Evolutionary conservation across 1,140 invertebrate genomes (phyloP).

Genomic region (Macrobrachium rosenbergii): DNA sequence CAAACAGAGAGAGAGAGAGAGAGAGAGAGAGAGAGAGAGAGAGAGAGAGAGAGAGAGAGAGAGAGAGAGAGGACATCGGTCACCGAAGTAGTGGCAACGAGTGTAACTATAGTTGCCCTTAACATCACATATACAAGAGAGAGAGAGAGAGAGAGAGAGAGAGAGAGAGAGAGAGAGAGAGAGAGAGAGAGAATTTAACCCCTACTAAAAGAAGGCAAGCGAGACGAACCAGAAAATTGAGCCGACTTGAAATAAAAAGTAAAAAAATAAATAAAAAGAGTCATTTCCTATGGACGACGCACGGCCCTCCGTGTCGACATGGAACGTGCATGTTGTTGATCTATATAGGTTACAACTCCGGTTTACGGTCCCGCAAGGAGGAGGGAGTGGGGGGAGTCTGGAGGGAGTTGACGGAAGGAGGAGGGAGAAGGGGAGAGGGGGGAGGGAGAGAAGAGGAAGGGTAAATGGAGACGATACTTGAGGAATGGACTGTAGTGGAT

Average conservation of each 20-base stretch:
- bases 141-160: background rate
- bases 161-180: constrained; percentile 19
- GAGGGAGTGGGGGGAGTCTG: background rate
- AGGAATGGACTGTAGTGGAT: background rate
- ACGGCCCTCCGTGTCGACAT: too few species aligned
- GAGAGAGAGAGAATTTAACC: background rate
- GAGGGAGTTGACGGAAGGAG: background rate
- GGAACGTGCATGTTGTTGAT: too few species aligned
- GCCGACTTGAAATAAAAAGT: too few species aligned
- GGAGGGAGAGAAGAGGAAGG: background rate
- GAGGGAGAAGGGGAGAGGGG: background rate
- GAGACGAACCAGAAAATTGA: background rate
- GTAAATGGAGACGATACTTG: background rate
- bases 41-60: background rate
- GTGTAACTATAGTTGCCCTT: background rate
- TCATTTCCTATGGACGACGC: too few species aligned
- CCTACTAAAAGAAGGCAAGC: background rate
- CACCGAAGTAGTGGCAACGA: background rate
- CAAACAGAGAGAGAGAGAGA: background rate
- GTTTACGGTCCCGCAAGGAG: background rate
- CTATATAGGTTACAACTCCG: too few species aligned
- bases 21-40: background rate
- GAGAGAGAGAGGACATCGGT: background rate
- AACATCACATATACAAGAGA: background rate
- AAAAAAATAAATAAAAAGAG: too few species aligned